These are phyloP conservation scores for Furcifer pardalis DNA, from an alignment of 2,797 vertebrate species.

Conservation along the genomic window DNA sequence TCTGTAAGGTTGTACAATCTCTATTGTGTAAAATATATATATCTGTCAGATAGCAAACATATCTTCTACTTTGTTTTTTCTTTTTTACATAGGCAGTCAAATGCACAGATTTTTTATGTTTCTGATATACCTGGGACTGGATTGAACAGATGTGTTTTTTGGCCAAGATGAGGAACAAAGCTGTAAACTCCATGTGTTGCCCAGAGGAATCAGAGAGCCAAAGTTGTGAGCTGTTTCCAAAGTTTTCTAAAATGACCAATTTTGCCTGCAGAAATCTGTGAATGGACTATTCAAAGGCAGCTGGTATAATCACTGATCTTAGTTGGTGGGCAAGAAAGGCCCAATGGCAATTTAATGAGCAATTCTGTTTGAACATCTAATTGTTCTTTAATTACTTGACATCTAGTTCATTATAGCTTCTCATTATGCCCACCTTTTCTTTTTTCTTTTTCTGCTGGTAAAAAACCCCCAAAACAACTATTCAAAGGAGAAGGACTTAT, in stretches of 20 bases:
- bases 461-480: not conserved
- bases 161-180: slow-evolving; percentile 22
- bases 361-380: not conserved
- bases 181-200: slow-evolving; percentile 10
- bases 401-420: not conserved
- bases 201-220: slow-evolving; percentile 5
- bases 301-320: slow-evolving; percentile 10
- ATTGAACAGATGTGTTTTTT: not conserved
- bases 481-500: slow-evolving; percentile 2
- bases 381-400: slow-evolving; percentile 41
- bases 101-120: not conserved
- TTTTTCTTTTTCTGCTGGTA: slow-evolving; percentile 6
- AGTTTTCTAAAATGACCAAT: slow-evolving; percentile 7
- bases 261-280: slow-evolving; percentile 26
- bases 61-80: too few relatives aligned
- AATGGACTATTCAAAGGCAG: not conserved
- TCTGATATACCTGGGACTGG: not conserved
- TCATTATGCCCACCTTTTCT: slow-evolving; percentile 35
- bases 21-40: too few relatives aligned
- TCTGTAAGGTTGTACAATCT: too few relatives aligned
- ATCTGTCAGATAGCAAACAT: not conserved
- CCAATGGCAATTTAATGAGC: slow-evolving; percentile 30
- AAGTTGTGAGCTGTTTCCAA: not conserved
- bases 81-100: not conserved
- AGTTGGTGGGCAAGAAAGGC: slow-evolving; percentile 29